A percentile compares a stretch with the other conserved stretches of the same genome.
These are phyloP conservation scores for Alethe castanea DNA, from an alignment of 2,113 vertebrate genomes.

Conservation along the genomic window DNA sequence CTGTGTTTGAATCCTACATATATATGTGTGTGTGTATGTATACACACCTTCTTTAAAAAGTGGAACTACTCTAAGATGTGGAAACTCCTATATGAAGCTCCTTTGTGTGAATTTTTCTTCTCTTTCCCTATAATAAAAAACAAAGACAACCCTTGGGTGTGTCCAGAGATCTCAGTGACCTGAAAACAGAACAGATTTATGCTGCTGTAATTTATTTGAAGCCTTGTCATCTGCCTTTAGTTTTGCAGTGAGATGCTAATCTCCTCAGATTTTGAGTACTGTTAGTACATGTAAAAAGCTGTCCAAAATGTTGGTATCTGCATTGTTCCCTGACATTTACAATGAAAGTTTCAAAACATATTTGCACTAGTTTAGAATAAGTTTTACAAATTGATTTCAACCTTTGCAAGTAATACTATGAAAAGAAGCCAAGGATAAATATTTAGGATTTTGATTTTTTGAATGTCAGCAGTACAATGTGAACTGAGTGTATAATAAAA, in stretches of 20 bases:
- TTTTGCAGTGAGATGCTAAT: slow-evolving; percentile 67
- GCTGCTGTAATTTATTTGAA: slow-evolving; percentile 52
- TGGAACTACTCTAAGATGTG: not conserved
- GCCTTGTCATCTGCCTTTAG: slow-evolving; percentile 62
- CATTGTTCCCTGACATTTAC: slow-evolving; percentile 63
- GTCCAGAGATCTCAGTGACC: slow-evolving; percentile 57
- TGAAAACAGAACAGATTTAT: slow-evolving; percentile 54
- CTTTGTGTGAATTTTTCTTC: not conserved
- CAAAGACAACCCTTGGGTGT: slow-evolving; percentile 9
- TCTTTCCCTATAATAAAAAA: not conserved
- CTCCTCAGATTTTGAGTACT: slow-evolving; percentile 70
- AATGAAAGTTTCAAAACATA: slow-evolving; percentile 68
- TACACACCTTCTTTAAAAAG: not conserved
- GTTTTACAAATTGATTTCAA: slow-evolving; percentile 58
- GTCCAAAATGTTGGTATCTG: slow-evolving; percentile 68
- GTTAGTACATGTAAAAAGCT: slow-evolving; percentile 73
- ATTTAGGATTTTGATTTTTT: not conserved
- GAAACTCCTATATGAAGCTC: not conserved
- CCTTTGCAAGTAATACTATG: not conserved
- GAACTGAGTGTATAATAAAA: not conserved
- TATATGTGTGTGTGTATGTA: too few relatives aligned
- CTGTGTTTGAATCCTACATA: not conserved
- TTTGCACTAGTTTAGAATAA: slow-evolving; percentile 58
- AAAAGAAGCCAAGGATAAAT: not conserved
- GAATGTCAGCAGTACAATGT: not conserved